Evolutionary conservation across 2,113 vertebrate species (phyloP).

Genomic region (Ondatra zibethicus): DNA sequence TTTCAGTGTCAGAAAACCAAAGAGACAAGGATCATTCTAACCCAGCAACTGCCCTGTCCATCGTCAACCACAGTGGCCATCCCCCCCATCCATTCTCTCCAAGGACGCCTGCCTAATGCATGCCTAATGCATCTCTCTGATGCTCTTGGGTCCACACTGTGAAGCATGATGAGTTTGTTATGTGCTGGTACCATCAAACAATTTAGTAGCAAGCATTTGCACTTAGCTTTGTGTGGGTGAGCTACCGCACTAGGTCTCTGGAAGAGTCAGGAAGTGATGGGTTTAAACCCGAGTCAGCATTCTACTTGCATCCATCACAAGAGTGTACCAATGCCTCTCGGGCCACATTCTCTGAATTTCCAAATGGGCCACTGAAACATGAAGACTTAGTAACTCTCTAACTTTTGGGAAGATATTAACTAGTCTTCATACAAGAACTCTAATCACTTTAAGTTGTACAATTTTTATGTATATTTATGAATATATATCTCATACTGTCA

Average conservation of each 20-base stretch:
- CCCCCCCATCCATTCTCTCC: not conserved
- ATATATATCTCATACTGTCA: not conserved
- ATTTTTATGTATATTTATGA: not conserved
- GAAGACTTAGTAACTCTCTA: not conserved
- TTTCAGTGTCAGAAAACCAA: not conserved
- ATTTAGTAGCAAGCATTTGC: not conserved
- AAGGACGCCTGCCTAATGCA: not conserved
- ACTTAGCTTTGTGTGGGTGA: not conserved
- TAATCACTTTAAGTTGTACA: not conserved
- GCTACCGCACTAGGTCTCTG: accelerated
- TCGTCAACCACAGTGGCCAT: not conserved
- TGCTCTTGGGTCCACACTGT: not conserved
- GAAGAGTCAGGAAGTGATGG: not conserved
- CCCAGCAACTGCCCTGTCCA: not conserved
- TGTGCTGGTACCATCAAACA: not conserved
- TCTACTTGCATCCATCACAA: not conserved
- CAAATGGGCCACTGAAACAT: not conserved
- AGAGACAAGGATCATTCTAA: not conserved
- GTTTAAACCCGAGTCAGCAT: not conserved
- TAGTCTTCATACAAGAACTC: not conserved
- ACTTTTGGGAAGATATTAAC: not conserved
- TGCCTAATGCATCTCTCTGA: not conserved
- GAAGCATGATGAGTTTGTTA: not conserved
- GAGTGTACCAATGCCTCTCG: not conserved
- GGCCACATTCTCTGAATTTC: not conserved